Percentiles rank a stretch among this genome's conserved stretches.
These are phyloP conservation scores for Lasioglossum pauxillum DNA, from an alignment of 2,888 invertebrate species.

Conservation along the genomic window DNA sequence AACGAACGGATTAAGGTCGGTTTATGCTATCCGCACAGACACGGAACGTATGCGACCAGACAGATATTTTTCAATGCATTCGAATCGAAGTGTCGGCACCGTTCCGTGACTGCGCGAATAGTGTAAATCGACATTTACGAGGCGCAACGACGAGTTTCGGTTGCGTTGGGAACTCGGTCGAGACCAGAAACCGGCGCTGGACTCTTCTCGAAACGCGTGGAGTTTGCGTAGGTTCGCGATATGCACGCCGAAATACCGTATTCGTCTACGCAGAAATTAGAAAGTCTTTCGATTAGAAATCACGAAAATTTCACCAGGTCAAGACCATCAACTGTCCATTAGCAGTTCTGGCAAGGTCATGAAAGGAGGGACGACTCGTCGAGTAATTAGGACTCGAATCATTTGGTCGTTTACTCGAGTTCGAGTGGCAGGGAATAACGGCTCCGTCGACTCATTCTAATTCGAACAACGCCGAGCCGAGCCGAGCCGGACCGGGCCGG, in stretches of 20 bases:
- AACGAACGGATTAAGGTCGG: neutral
- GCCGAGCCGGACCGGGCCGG: slow-evolving; percentile 6
- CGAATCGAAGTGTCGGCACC: too few relatives aligned
- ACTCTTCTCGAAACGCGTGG: neutral
- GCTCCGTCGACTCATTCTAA: slow-evolving; percentile 41
- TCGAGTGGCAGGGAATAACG: slow-evolving; percentile 13
- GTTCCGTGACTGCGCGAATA: too few relatives aligned
- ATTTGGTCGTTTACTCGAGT: neutral
- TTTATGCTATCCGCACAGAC: too few relatives aligned
- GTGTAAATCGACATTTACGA: neutral
- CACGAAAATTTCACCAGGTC: neutral
- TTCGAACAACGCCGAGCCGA: slow-evolving; percentile 34
- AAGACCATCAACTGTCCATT: neutral
- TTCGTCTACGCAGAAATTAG: neutral
- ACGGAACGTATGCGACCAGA: too few relatives aligned
- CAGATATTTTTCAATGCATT: too few relatives aligned
- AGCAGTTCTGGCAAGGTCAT: neutral
- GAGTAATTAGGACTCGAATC: neutral
- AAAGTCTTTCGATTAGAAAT: neutral
- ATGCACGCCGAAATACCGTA: neutral
- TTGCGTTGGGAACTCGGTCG: neutral
- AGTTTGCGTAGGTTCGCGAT: neutral
- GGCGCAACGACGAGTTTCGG: neutral
- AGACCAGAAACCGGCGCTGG: neutral
- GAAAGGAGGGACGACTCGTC: neutral